These are phyloP conservation scores for Protaetia brevitarsis DNA, from an alignment of 1,140 invertebrate genomes.

Conservation along the genomic window DNA sequence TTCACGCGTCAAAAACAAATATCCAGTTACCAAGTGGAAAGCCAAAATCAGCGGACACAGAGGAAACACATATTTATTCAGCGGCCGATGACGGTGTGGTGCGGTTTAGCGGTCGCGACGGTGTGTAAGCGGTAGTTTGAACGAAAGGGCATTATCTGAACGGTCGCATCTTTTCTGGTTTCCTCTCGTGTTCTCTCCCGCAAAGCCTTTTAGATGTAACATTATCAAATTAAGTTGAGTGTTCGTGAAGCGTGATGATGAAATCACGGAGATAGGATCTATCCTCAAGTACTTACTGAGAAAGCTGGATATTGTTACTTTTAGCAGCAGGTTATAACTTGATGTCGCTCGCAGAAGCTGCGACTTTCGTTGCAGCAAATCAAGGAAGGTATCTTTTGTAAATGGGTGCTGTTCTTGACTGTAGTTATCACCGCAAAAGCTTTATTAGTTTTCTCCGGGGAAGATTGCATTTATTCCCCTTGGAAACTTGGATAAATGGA, in stretches of 20 bases:
- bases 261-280: neutral
- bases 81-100: neutral
- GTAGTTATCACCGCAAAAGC: too few species aligned
- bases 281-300: too few species aligned
- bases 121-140: neutral
- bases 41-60: neutral
- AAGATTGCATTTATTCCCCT: too few species aligned
- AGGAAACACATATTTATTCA: slow-evolving; percentile 1
- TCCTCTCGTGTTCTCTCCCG: neutral
- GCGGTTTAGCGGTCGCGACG: neutral
- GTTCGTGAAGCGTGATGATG: slow-evolving; percentile 1
- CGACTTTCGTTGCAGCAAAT: too few species aligned
- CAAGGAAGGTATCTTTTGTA: too few species aligned
- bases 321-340: too few species aligned
- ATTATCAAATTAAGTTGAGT: slow-evolving; percentile 16
- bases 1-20: neutral
- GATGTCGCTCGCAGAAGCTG: too few species aligned
- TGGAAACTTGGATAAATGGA: too few species aligned
- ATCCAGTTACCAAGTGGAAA: neutral
- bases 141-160: too few species aligned
- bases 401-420: too few species aligned
- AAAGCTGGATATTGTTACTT: too few species aligned
- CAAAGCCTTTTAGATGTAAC: slow-evolving; percentile 1
- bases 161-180: neutral
- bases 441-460: too few species aligned